These are phyloP conservation scores for Microplitis manilae DNA, from an alignment of 2,888 invertebrate species.

Conservation along the genomic window DNA sequence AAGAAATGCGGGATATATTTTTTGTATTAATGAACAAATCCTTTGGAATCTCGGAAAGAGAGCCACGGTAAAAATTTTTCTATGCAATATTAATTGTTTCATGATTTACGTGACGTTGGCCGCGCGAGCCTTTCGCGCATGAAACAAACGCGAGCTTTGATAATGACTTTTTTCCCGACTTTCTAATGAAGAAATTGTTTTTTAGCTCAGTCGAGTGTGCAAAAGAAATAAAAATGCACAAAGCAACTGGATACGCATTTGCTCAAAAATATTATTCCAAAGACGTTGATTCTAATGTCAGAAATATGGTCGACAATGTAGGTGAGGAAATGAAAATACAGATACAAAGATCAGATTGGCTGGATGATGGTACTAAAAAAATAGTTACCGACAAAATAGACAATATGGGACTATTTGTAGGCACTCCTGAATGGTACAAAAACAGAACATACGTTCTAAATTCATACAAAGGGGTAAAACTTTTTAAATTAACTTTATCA, in stretches of 20 bases:
- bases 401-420: constrained; percentile 73
- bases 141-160: too few relatives aligned
- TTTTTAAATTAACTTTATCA: constrained; percentile 39
- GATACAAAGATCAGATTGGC: constrained; percentile 74
- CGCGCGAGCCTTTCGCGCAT: too few relatives aligned
- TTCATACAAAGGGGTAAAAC: constrained; percentile 73
- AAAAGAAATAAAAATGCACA: background rate
- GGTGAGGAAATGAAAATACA: constrained; percentile 73
- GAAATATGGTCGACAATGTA: constrained; percentile 74
- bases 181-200: too few relatives aligned
- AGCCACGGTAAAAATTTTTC: constrained; percentile 31
- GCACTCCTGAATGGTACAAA: constrained; percentile 75
- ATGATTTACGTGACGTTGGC: too few relatives aligned
- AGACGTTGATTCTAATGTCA: constrained; percentile 42
- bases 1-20: constrained; percentile 37
- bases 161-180: too few relatives aligned
- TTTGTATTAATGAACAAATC: constrained; percentile 31
- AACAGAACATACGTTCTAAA: constrained; percentile 72
- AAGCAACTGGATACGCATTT: background rate
- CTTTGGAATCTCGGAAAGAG: constrained; percentile 40
- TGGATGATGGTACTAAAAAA: constrained; percentile 74
- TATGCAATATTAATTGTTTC: too few relatives aligned
- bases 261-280: background rate
- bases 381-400: constrained; percentile 73
- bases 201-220: background rate